These are phyloP conservation scores for Cynaeus angustus DNA, from an alignment of 2,888 invertebrate species.

Conservation along the genomic window DNA sequence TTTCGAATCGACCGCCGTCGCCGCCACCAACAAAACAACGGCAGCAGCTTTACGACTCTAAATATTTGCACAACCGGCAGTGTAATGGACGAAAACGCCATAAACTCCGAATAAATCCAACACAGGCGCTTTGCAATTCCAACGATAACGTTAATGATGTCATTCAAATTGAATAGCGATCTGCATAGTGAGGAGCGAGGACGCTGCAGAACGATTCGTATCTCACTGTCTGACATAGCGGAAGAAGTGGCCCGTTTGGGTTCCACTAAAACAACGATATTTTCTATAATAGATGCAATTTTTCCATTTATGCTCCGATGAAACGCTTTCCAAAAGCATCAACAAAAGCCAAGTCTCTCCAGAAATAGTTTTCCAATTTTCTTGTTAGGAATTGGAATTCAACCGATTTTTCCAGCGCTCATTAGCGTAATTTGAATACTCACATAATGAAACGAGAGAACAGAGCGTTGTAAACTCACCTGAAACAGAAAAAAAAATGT, in stretches of 20 bases:
- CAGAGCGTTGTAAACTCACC: constrained; percentile 1
- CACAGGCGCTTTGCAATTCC: constrained; percentile 54
- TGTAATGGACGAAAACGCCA: constrained; percentile 53
- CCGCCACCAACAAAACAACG: constrained; percentile 43
- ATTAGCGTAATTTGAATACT: neutral
- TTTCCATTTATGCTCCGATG: constrained; percentile 16
- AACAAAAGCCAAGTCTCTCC: neutral
- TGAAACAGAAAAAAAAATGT: constrained; percentile 20
- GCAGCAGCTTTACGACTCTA: constrained; percentile 53
- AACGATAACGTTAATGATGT: constrained; percentile 56
- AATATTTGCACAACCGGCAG: constrained; percentile 56
- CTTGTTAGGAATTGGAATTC: neutral
- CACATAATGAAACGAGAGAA: neutral
- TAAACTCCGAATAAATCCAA: constrained; percentile 53
- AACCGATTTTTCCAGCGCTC: too few relatives aligned
- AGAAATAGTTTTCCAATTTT: constrained; percentile 3
- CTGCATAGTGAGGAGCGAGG: constrained; percentile 40
- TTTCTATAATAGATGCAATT: constrained; percentile 10
- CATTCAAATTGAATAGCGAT: constrained; percentile 55
- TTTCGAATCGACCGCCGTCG: constrained; percentile 46
- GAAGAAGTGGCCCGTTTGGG: constrained; percentile 40
- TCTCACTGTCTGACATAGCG: constrained; percentile 14
- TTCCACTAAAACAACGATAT: constrained; percentile 33
- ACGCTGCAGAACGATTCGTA: constrained; percentile 32
- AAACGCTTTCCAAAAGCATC: constrained; percentile 9